phyloP scores from a whole-genome alignment of 2,888 invertebrate genomes.

The Hyposoter didymator region DNA sequence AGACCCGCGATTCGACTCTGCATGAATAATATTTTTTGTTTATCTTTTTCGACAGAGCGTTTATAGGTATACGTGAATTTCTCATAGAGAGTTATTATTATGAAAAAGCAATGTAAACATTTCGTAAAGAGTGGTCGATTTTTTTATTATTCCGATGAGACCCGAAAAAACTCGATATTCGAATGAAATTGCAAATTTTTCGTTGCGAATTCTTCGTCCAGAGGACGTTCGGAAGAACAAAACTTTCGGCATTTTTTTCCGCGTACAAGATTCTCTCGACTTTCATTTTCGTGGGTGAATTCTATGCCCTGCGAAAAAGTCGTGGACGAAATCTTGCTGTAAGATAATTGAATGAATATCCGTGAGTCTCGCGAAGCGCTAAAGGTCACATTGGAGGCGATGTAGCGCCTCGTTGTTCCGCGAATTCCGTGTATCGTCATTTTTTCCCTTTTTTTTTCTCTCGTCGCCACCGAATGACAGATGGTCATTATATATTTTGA shows the following conservation, averaged over 20 bases:
- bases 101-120: too few species aligned
- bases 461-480: slow-evolving; percentile 10
- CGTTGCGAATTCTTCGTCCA: background rate
- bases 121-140: too few species aligned
- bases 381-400: slow-evolving; percentile 19
- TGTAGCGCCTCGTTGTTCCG: background rate
- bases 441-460: background rate
- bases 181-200: background rate
- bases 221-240: background rate
- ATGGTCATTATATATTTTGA: slow-evolving; percentile 73
- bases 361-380: background rate
- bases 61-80: too few species aligned
- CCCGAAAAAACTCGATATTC: background rate
- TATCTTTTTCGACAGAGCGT: too few species aligned
- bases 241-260: background rate
- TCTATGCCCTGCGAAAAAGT: background rate
- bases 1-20: too few species aligned
- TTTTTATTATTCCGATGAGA: background rate
- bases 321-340: background rate
- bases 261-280: background rate
- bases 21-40: too few species aligned
- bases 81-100: too few species aligned
- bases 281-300: background rate
- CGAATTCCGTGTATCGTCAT: slow-evolving; percentile 7
- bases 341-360: background rate